Base-by-base conservation (phyloP, 2,888 invertebrate species). In the Stomorhina lunata region DNA sequence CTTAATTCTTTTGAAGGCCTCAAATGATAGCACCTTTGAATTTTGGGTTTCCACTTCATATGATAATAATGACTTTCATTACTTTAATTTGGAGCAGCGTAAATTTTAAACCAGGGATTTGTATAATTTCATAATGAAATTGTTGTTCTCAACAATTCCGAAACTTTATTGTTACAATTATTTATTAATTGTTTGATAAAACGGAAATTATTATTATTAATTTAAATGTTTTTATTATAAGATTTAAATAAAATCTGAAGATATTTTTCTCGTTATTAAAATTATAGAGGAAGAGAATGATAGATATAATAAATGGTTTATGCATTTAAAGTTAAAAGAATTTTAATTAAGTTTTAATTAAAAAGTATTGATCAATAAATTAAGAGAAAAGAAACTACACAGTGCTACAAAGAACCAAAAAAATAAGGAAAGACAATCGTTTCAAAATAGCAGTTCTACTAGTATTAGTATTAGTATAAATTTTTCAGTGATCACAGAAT, bases 121-220 rank as follows among this genome's bases (percentile, higher is more conserved):
- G 59, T 59, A 27, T 40, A 9, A 43, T 22, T 53, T 43, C 15
- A 63, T 68, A 80, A 68, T 73, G 68, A 53, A 80, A 73, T 80
- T 68, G 53, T 50, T 61, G 15, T 80, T 61, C 29, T 61, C 43
- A 17, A 59, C 50, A 73, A 80, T 73, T 80, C 73, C 61, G 53
- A 68, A 80, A 68, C 9, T 68, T 80, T 40, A 63, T 61, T 73
- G 63, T 29, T 73, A 29, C 63, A 63, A 63, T 73, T 43, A 63
- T 73, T 73, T 73, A 29, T 63, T 32, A 29, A 63, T 37, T 63
- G 32, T 68, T 68, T 73, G 45, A 63, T 73, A 59, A 61, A 73
- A 68, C 61, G 50, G 27, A 45, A 80, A 61, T 55, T 68, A 61
- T 55, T 68, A 17, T 50, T 43, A 4, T 43, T 43, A 15, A 15